Conservation (phyloP, 2,888 invertebrate genomes). For the Coelinius sp. region DNA sequence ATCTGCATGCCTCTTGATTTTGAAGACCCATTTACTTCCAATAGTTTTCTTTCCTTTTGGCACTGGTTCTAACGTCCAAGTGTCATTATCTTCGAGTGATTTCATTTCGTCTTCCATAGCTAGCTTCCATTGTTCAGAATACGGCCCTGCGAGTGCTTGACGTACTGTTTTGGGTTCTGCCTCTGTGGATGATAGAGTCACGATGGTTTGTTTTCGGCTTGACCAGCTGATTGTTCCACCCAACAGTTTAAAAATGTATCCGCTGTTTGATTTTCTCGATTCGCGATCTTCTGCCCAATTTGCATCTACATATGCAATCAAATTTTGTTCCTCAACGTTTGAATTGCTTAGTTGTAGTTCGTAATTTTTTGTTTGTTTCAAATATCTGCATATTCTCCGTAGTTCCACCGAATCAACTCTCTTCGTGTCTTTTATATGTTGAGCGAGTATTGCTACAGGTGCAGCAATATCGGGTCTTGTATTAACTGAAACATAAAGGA, state of each 20-base stretch:
- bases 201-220: constrained; percentile 54
- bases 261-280: constrained; percentile 58
- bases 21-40: too few species aligned
- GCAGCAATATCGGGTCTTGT: constrained; percentile 50
- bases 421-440: constrained; percentile 50
- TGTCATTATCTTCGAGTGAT: too few species aligned
- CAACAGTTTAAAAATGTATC: constrained; percentile 57
- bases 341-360: constrained; percentile 38
- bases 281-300: constrained; percentile 57
- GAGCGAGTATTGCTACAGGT: constrained; percentile 50
- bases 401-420: constrained; percentile 54
- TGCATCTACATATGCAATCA: constrained; percentile 58
- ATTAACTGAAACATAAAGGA: constrained; percentile 48
- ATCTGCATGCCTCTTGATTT: too few species aligned
- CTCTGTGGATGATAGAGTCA: constrained; percentile 50
- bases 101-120: too few species aligned
- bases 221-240: constrained; percentile 56
- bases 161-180: too few species aligned
- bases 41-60: too few species aligned
- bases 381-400: constrained; percentile 52
- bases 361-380: constrained; percentile 46
- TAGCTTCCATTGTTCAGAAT: too few species aligned
- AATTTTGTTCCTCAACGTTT: constrained; percentile 29
- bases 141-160: too few species aligned
- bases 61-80: too few species aligned